Percentiles rank a stretch among this genome's conserved stretches.
These are phyloP conservation scores for Crotalus helleri DNA, from an alignment of 2,113 vertebrate species.

Conservation along the genomic window DNA sequence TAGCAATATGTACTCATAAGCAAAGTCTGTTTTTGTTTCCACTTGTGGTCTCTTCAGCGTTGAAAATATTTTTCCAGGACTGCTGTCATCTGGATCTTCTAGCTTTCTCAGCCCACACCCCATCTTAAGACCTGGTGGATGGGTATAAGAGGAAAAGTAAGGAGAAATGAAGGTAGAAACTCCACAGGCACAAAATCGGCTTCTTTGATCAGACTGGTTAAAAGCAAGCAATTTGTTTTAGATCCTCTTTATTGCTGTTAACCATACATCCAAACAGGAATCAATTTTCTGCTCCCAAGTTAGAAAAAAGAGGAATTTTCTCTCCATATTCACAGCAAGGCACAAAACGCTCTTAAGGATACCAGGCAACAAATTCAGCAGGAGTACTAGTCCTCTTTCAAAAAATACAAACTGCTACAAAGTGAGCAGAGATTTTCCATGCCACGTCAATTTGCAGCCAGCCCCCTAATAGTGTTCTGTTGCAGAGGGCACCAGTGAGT, in stretches of 20 bases:
- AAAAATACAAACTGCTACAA: slow-evolving; percentile 59
- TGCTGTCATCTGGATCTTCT: slow-evolving; percentile 94
- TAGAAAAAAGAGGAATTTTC: slow-evolving; percentile 41
- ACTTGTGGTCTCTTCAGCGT: slow-evolving; percentile 94
- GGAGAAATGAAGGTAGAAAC: slow-evolving; percentile 49
- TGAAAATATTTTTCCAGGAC: slow-evolving; percentile 97
- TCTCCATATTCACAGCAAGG: slow-evolving; percentile 63
- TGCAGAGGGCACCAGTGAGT: slow-evolving; percentile 69
- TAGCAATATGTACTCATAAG: slow-evolving; percentile 90
- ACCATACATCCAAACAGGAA: slow-evolving; percentile 44
- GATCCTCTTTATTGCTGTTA: slow-evolving; percentile 47
- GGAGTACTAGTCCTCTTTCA: slow-evolving; percentile 45
- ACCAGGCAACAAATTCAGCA: slow-evolving; percentile 49
- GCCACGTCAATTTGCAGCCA: slow-evolving; percentile 82
- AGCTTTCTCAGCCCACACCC: slow-evolving; percentile 96
- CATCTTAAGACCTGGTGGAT: slow-evolving; percentile 75
- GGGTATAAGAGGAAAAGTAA: slow-evolving; percentile 46
- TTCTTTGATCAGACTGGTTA: slow-evolving; percentile 34
- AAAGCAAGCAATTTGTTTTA: slow-evolving; percentile 42
- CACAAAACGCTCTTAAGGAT: not conserved
- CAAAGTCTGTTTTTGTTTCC: slow-evolving; percentile 87
- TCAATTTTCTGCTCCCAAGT: slow-evolving; percentile 36
- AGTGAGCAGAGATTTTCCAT: slow-evolving; percentile 76
- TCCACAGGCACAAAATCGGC: slow-evolving; percentile 40
- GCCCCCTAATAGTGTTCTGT: slow-evolving; percentile 70